phyloP scores from a whole-genome alignment of 2,888 invertebrate genomes.

The Noctua fimbriata region DNA sequence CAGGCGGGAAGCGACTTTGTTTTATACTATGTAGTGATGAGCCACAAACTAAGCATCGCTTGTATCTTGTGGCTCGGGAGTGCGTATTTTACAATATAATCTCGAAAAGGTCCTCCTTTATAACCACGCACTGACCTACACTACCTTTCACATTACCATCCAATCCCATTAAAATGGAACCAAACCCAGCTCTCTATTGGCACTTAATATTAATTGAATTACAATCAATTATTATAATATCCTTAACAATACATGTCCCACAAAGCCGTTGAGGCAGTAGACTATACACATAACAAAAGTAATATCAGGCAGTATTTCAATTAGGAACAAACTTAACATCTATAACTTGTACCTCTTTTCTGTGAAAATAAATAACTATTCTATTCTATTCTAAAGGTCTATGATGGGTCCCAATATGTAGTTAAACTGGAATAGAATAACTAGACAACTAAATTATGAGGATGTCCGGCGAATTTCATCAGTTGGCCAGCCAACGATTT shows the following conservation, averaged over 20 bases:
- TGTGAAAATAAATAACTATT: too few species aligned
- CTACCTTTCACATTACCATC: neutral
- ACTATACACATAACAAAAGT: neutral
- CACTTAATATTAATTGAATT: slow-evolving; percentile 49
- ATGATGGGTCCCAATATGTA: too few species aligned
- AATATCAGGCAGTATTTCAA: neutral
- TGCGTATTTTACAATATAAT: too few species aligned
- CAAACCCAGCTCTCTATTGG: slow-evolving; percentile 14
- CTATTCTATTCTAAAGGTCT: neutral
- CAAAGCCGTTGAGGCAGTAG: neutral
- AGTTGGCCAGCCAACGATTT: too few species aligned
- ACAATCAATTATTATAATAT: slow-evolving; percentile 41
- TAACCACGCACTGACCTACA: neutral
- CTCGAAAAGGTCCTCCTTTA: neutral
- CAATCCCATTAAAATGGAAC: slow-evolving; percentile 18
- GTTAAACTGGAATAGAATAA: too few species aligned
- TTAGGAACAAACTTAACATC: neutral
- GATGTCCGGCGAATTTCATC: too few species aligned
- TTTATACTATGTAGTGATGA: too few species aligned
- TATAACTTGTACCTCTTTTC: too few species aligned
- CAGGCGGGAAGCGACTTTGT: too few species aligned
- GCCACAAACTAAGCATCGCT: too few species aligned
- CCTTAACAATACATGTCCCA: slow-evolving; percentile 6
- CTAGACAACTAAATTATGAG: too few species aligned
- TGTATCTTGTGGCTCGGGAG: too few species aligned